phyloP scores from a whole-genome alignment of 2,888 invertebrate species.

The Zonitis immaculata region DNA sequence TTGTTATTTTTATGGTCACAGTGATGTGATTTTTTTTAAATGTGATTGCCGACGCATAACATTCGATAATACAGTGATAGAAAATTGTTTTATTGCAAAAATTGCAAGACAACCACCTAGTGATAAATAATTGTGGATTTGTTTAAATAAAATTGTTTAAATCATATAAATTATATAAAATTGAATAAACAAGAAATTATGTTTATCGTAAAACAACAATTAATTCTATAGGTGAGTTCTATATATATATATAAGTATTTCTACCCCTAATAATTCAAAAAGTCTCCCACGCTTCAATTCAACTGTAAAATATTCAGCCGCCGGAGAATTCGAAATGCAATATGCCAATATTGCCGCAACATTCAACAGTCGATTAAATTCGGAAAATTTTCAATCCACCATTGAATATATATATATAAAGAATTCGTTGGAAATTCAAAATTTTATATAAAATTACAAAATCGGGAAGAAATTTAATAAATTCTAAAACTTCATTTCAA shows the following conservation, averaged over 20 bases:
- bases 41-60: neutral
- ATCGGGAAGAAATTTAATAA: too few species aligned
- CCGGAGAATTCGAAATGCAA: neutral
- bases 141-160: too few species aligned
- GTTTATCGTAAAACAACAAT: neutral
- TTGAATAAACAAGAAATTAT: neutral
- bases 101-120: neutral
- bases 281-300: neutral
- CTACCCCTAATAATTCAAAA: neutral
- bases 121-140: neutral
- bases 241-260: too few species aligned
- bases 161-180: neutral
- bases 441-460: too few species aligned
- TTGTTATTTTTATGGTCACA: conserved; percentile 6
- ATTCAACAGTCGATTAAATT: neutral
- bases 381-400: neutral
- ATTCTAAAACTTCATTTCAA: too few species aligned
- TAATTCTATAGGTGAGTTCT: neutral
- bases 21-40: neutral
- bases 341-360: neutral
- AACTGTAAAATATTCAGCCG: neutral
- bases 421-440: too few species aligned
- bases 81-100: neutral
- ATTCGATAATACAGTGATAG: neutral
- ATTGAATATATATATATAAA: too few species aligned